These are phyloP conservation scores for Bos indicus DNA, from an alignment of 2,113 vertebrate genomes.

Conservation along the genomic window DNA sequence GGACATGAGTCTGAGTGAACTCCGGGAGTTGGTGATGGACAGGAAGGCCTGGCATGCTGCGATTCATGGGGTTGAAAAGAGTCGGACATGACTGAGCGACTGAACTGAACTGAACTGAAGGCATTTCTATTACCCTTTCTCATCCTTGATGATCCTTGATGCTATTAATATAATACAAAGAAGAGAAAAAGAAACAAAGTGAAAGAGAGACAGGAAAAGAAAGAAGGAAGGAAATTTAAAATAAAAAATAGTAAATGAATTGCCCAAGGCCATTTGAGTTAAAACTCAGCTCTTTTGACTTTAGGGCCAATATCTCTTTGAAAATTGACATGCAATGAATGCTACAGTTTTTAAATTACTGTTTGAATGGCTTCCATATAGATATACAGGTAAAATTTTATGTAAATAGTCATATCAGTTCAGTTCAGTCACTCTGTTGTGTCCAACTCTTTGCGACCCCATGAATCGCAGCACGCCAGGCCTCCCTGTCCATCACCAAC, in stretches of 20 bases:
- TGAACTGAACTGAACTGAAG: not conserved
- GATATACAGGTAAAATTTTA: not conserved
- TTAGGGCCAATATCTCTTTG: not conserved
- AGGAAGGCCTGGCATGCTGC: no score
- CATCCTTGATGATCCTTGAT: not conserved
- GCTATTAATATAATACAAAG: not conserved
- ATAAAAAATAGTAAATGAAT: not conserved
- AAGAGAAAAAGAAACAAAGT: no score
- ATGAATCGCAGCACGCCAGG: no score
- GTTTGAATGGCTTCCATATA: not conserved
- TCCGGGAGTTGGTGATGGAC: no score
- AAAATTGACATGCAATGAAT: not conserved
- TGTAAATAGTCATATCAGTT: not conserved
- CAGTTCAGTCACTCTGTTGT: no score
- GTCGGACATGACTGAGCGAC: no score
- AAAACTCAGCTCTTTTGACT: not conserved
- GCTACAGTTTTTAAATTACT: not conserved
- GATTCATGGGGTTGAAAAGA: no score
- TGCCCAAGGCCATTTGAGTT: not conserved
- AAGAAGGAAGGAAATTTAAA: not conserved
- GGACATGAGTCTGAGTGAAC: no score
- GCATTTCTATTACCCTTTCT: not conserved
- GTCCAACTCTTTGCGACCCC: no score
- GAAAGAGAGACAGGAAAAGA: not conserved
- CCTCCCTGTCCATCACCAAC: no score